A percentile compares a stretch with the other conserved stretches of the same genome.
phyloP scores from a whole-genome alignment of 2,888 invertebrate species.

The Drosophila tanythrix region DNA sequence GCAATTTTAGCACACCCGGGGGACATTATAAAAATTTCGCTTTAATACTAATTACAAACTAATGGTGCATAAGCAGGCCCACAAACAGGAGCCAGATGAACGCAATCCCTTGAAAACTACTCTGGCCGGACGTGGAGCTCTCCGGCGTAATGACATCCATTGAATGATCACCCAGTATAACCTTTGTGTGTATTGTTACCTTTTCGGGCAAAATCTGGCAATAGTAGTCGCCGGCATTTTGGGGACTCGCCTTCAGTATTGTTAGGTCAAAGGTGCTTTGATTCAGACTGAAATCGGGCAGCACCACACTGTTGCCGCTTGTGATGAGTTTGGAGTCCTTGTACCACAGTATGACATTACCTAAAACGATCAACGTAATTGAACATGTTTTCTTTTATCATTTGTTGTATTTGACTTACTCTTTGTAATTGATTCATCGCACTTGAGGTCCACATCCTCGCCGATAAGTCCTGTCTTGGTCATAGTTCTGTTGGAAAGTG shows the following conservation, averaged over 20 bases:
- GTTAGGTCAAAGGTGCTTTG: conserved; percentile 58
- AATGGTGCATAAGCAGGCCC: conserved; percentile 31
- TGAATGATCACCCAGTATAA: conserved; percentile 63
- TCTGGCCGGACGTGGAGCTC: conserved; percentile 68
- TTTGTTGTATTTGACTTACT: conserved; percentile 22
- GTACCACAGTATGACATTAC: conserved; percentile 69
- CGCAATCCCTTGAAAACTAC: conserved; percentile 27
- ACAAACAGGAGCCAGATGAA: conserved; percentile 26
- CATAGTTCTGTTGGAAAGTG: conserved; percentile 17
- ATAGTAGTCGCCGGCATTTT: conserved; percentile 64
- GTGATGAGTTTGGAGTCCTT: conserved; percentile 51
- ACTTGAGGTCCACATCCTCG: conserved; percentile 56
- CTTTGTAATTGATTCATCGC: conserved; percentile 33
- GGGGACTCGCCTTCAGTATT: conserved; percentile 67
- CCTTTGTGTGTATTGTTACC: conserved; percentile 45
- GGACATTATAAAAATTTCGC: conserved; percentile 37
- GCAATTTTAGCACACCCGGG: conserved; percentile 36
- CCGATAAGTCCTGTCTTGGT: conserved; percentile 51
- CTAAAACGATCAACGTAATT: conserved; percentile 3
- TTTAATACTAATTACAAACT: conserved; percentile 49
- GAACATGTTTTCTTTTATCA: background rate
- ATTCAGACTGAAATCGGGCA: conserved; percentile 60
- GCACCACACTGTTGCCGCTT: conserved; percentile 55
- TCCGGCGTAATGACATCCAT: conserved; percentile 73
- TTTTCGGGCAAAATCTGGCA: conserved; percentile 68